Conservation (phyloP, 1,140 invertebrate genomes). For the Drosophila aff. region DNA sequence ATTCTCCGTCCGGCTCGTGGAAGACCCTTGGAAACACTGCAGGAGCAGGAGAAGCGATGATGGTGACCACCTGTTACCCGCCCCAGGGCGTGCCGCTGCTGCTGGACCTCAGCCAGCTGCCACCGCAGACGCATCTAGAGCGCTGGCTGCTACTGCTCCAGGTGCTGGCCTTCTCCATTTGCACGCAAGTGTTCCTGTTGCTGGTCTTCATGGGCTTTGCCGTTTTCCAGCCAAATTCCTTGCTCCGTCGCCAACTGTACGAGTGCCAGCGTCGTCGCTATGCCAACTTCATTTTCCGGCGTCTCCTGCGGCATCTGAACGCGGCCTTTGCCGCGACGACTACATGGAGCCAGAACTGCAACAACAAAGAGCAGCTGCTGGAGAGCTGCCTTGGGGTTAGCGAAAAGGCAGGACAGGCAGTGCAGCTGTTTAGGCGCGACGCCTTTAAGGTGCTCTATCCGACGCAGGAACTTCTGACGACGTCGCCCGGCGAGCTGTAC, state of each 20-base stretch:
- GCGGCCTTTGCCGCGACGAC: conserved; percentile 3
- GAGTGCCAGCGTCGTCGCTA: conserved; percentile 43
- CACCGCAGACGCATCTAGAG: background rate
- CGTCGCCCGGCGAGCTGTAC: conserved; percentile 36
- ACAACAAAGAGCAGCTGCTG: conserved; percentile 5
- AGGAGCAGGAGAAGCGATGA: background rate
- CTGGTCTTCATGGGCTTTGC: conserved; percentile 38
- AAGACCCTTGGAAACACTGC: background rate
- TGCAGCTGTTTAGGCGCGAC: conserved; percentile 48
- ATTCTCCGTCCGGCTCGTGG: conserved; percentile 1
- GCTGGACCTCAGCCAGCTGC: background rate
- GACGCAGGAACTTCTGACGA: conserved; percentile 24
- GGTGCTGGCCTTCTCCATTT: conserved; percentile 25
- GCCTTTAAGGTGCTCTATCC: conserved; percentile 52
- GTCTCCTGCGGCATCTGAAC: conserved; percentile 44
- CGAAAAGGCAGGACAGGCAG: conserved; percentile 8
- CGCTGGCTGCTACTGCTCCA: conserved; percentile 22
- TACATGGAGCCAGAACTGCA: background rate
- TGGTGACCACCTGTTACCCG: conserved; percentile 3
- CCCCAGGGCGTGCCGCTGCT: background rate
- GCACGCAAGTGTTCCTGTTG: conserved; percentile 42
- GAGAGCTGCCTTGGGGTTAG: conserved; percentile 6
- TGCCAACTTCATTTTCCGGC: conserved; percentile 57
- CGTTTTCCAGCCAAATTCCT: conserved; percentile 26
- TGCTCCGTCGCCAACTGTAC: conserved; percentile 35